phyloP scores from a whole-genome alignment of 2,888 invertebrate species.

The Sussaba pulchella region DNA sequence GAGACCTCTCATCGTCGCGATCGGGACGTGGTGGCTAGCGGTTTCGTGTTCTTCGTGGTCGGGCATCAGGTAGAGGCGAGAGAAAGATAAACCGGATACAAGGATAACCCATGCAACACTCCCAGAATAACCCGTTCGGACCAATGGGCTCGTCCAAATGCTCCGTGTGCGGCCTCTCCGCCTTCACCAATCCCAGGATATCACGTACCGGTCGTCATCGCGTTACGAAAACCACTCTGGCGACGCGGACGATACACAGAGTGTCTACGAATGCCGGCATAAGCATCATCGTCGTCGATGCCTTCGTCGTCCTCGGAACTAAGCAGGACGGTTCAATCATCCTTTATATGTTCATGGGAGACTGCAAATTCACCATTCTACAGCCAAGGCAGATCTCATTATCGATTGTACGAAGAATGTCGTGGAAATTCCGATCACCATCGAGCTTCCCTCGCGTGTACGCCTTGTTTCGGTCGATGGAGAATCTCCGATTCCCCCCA shows the following conservation, averaged over 20 bases:
- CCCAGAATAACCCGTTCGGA: slow-evolving; percentile 60
- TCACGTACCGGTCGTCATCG: slow-evolving; percentile 56
- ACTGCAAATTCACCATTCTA: slow-evolving; percentile 63
- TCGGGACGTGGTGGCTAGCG: no score
- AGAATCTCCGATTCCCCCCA: slow-evolving; percentile 10
- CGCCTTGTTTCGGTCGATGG: neutral
- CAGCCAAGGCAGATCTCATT: slow-evolving; percentile 59
- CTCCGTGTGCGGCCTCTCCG: slow-evolving; percentile 26
- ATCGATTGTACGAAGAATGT: slow-evolving; percentile 57
- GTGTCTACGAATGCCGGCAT: slow-evolving; percentile 28
- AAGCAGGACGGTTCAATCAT: slow-evolving; percentile 55
- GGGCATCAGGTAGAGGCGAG: neutral
- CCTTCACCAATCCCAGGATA: slow-evolving; percentile 35
- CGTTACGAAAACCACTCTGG: slow-evolving; percentile 29
- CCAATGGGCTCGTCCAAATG: slow-evolving; percentile 53
- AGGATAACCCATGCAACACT: slow-evolving; percentile 43
- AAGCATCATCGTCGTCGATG: slow-evolving; percentile 14
- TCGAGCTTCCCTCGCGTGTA: neutral
- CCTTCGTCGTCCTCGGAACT: slow-evolving; percentile 46
- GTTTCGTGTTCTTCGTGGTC: slow-evolving; percentile 40
- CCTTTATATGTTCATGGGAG: slow-evolving; percentile 54
- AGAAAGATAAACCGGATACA: slow-evolving; percentile 63
- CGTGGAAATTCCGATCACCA: slow-evolving; percentile 42
- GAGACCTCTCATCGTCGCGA: no score
- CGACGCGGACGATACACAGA: slow-evolving; percentile 25